A percentile compares a stretch with the other conserved stretches of the same genome.
Conservation (phyloP, 2,113 vertebrate species). For the Malurus melanocephalus region DNA sequence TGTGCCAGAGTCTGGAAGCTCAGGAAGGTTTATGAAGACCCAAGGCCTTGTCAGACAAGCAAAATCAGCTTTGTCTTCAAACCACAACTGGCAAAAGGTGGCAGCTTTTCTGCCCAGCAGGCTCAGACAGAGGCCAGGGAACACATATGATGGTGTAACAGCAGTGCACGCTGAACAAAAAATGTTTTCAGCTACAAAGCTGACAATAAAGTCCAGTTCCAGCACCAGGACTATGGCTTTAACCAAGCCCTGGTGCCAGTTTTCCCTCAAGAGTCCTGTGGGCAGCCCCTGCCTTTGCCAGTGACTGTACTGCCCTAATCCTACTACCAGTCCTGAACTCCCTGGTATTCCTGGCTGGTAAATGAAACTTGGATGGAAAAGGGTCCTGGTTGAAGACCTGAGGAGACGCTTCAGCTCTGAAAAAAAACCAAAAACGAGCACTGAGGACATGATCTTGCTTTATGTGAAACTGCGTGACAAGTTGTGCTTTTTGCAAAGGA, state of each 20-base stretch:
- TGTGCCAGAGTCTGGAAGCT: not conserved
- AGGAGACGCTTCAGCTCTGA: not conserved
- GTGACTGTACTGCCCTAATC: too few relatives aligned
- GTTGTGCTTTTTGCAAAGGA: not conserved
- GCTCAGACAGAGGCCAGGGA: not conserved
- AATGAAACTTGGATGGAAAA: not conserved
- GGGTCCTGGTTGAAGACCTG: not conserved
- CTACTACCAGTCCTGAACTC: not conserved
- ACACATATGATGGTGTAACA: not conserved
- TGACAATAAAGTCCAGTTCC: not conserved
- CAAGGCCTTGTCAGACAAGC: not conserved
- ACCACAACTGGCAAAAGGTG: not conserved
- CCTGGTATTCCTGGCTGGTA: not conserved
- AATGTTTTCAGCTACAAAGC: not conserved
- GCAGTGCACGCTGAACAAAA: not conserved
- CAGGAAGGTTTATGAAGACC: not conserved
- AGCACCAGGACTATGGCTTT: not conserved
- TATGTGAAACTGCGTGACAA: not conserved
- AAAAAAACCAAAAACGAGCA: too few relatives aligned
- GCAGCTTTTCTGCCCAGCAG: not conserved
- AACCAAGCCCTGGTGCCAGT: not conserved
- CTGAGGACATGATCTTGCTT: not conserved
- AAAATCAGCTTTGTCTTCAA: not conserved
- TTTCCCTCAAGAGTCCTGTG: not conserved
- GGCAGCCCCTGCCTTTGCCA: not conserved